A percentile compares a stretch with the other conserved stretches of the same genome.
Evolutionary conservation across 2,888 invertebrate genomes (phyloP).

Genomic region (Anthrax anthrax): DNA sequence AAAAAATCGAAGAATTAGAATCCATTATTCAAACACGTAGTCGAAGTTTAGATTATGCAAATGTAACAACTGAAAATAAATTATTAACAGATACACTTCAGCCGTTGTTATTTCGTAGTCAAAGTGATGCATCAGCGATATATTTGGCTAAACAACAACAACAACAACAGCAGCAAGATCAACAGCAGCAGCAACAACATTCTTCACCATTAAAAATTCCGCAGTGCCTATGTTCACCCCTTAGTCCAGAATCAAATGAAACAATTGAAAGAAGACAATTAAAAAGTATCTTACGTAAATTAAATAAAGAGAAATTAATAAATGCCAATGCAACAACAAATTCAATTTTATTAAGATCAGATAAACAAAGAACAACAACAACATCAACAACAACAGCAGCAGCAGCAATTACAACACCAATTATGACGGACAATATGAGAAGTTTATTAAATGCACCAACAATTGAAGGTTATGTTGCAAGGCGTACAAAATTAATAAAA

Average conservation of each 20-base stretch:
- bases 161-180: conserved; percentile 17
- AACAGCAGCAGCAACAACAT: conserved; percentile 19
- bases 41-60: conserved; percentile 62
- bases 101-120: conserved; percentile 51
- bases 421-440: conserved; percentile 39
- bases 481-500: conserved; percentile 76
- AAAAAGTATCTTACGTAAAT: conserved; percentile 72
- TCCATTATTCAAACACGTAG: conserved; percentile 60
- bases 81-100: neutral
- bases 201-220: conserved; percentile 8
- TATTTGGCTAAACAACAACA: conserved; percentile 22
- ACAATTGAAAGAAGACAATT: conserved; percentile 66
- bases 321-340: too few species aligned
- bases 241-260: conserved; percentile 61
- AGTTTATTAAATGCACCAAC: conserved; percentile 68
- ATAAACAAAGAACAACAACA: conserved; percentile 21
- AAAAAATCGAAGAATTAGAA: conserved; percentile 70
- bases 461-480: conserved; percentile 74
- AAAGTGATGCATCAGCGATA: conserved; percentile 69
- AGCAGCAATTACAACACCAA: conserved; percentile 22
- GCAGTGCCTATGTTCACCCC: conserved; percentile 30
- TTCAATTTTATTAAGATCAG: too few species aligned
- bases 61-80: conserved; percentile 42
- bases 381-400: conserved; percentile 26
- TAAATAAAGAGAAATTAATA: conserved; percentile 52